A percentile compares a stretch with the other conserved stretches of the same genome.
Evolutionary conservation across 2,113 vertebrate species (phyloP).

Genomic region (Callospermophilus lateralis): DNA sequence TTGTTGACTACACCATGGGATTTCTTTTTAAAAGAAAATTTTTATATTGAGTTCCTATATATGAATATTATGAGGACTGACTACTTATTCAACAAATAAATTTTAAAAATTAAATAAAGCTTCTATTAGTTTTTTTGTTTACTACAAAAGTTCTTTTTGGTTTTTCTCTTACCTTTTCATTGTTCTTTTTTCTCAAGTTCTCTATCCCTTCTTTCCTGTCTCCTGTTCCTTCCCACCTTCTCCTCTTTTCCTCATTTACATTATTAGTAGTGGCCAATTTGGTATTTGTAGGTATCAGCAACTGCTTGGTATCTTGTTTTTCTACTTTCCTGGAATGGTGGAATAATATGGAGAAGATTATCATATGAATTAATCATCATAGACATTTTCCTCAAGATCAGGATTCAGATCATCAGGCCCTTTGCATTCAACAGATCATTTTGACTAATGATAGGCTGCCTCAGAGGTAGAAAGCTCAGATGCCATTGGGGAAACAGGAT

Average conservation of each 20-base stretch:
- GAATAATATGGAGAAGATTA: background rate
- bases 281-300: background rate
- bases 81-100: background rate
- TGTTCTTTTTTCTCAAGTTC: background rate
- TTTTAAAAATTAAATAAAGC: background rate
- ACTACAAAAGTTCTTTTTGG: background rate
- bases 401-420: background rate
- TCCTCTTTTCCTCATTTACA: background rate
- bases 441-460: background rate
- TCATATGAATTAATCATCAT: background rate
- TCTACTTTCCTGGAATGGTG: background rate
- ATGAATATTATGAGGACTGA: background rate
- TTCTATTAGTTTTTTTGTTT: background rate
- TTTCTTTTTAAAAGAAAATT: constrained; percentile 2
- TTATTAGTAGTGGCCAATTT: background rate
- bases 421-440: background rate
- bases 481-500: background rate
- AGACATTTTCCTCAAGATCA: background rate
- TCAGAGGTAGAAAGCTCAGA: background rate
- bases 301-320: background rate
- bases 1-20: background rate
- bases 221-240: background rate
- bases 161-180: background rate
- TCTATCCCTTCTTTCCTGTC: background rate
- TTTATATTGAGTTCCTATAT: background rate